These are phyloP conservation scores for Sciaenops ocellatus DNA, from an alignment of 2,797 vertebrate genomes.

Conservation along the genomic window DNA sequence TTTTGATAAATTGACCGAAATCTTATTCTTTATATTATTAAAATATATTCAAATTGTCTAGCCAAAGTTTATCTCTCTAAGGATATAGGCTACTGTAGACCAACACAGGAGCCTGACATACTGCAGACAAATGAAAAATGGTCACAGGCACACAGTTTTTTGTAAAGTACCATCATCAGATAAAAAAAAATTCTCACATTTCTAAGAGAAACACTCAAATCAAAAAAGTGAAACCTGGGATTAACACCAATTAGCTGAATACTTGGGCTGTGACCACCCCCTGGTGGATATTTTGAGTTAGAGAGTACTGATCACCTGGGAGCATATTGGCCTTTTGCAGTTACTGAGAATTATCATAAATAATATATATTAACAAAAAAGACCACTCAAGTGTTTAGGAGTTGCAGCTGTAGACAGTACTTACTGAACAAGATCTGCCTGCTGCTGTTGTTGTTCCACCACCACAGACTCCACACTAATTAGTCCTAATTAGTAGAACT, in stretches of 20 bases:
- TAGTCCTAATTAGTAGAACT: not conserved
- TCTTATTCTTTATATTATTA: not conserved
- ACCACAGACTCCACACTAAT: not conserved
- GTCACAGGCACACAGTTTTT: not conserved
- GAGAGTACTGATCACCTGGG: not conserved
- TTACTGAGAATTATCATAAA: not conserved
- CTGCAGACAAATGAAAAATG: not conserved
- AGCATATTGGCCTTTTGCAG: not conserved
- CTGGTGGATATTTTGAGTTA: constrained; percentile 50
- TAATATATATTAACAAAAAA: not conserved
- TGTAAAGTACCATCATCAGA: not conserved
- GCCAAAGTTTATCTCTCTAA: not conserved
- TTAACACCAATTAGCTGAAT: not conserved
- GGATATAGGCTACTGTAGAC: not conserved
- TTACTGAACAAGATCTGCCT: not conserved
- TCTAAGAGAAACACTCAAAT: not conserved
- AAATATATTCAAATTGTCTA: not conserved
- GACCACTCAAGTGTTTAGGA: not conserved
- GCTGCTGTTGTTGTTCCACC: not conserved
- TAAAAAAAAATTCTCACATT: not conserved
- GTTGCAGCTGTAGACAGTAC: not conserved
- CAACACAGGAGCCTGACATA: not conserved
- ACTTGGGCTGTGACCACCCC: constrained; percentile 33
- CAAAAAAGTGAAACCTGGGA: constrained; percentile 1
- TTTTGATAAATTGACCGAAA: constrained; percentile 3